These are phyloP conservation scores for Limanda limanda DNA, from an alignment of 2,113 vertebrate genomes.

Conservation along the genomic window DNA sequence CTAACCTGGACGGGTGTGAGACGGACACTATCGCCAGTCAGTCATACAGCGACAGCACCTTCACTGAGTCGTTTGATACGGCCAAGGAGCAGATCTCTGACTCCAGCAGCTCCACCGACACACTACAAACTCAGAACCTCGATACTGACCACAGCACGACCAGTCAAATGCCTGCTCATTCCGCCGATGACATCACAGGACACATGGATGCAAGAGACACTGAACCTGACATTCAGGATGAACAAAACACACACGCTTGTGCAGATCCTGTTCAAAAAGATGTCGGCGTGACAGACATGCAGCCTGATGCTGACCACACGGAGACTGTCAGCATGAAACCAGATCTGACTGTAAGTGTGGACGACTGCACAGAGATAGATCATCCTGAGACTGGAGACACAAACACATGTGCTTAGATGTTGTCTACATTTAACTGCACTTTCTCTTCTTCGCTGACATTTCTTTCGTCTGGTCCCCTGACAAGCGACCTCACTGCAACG, in stretches of 20 bases:
- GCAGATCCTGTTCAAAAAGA: conserved; percentile 15
- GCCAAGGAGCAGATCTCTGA: conserved; percentile 73
- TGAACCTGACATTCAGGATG: conserved; percentile 31
- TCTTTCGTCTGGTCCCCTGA: conserved; percentile 16
- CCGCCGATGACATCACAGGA: conserved; percentile 10
- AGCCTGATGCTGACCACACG: conserved; percentile 4
- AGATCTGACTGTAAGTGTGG: conserved; percentile 6
- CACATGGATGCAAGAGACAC: conserved; percentile 7
- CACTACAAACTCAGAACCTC: conserved; percentile 46
- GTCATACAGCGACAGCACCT: conserved; percentile 65
- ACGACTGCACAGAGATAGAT: not conserved
- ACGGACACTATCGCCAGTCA: conserved; percentile 35
- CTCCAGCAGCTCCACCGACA: conserved; percentile 64
- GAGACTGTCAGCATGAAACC: not conserved
- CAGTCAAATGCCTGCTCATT: conserved; percentile 22
- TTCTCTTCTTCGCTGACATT: conserved; percentile 37
- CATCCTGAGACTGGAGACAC: conserved; percentile 4
- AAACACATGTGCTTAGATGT: conserved; percentile 13
- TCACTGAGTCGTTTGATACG: conserved; percentile 65
- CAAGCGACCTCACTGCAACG: conserved; percentile 21
- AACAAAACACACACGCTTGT: conserved; percentile 12
- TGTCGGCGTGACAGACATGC: conserved; percentile 9
- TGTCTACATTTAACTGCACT: conserved; percentile 16
- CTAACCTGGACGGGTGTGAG: conserved; percentile 39
- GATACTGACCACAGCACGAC: conserved; percentile 20